These are phyloP conservation scores for Enchytraeus crypticus DNA, from an alignment of 2,888 invertebrate genomes.

Conservation along the genomic window DNA sequence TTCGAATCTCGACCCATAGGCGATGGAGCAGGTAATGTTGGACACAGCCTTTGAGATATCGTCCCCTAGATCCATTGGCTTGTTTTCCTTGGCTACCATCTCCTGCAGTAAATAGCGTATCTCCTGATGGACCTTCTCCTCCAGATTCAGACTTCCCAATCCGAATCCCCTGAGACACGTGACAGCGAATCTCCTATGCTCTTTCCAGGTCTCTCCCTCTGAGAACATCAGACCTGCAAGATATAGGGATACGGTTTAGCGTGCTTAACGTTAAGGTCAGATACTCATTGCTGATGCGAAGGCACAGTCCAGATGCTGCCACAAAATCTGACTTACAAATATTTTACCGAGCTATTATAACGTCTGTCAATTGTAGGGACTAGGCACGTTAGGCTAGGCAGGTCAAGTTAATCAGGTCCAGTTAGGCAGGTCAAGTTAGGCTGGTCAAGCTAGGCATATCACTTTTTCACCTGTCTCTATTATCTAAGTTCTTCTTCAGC, in stretches of 20 bases:
- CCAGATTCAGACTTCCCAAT: conserved; percentile 24
- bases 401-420: no score
- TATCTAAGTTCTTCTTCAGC: no score
- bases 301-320: no score
- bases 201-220: conserved; percentile 25
- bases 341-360: no score
- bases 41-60: conserved; percentile 24
- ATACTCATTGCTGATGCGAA: no score
- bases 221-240: conserved; percentile 25
- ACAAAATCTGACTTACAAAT: no score
- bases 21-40: conserved; percentile 27
- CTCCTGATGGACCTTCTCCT: conserved; percentile 22
- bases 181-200: conserved; percentile 25
- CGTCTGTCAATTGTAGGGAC: no score
- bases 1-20: conserved; percentile 27
- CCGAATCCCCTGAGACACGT: conserved; percentile 26
- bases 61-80: conserved; percentile 16
- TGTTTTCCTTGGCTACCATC: conserved; percentile 5
- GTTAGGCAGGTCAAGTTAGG: no score
- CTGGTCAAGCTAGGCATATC: no score
- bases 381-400: no score
- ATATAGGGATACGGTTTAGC: not conserved
- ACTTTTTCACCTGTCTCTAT: no score
- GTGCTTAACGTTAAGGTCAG: no score
- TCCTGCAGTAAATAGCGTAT: conserved; percentile 13